phyloP scores from a whole-genome alignment of 2,888 invertebrate genomes.

The Oligia fasciuncula region DNA sequence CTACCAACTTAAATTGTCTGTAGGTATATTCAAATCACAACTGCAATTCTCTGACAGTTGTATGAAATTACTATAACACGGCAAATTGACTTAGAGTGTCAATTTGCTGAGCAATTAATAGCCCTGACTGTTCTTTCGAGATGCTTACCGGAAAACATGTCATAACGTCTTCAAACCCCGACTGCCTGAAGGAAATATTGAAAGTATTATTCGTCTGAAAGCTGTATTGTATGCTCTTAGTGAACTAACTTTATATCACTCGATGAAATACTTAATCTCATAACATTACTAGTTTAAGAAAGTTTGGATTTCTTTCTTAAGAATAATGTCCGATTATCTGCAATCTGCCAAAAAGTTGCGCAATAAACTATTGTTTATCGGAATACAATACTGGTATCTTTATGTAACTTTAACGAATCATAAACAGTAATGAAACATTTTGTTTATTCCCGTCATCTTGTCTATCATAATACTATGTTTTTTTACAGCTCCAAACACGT shows the following conservation, averaged over 20 bases:
- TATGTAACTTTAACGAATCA: background rate
- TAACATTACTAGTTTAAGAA: background rate
- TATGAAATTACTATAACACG: background rate
- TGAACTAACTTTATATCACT: background rate
- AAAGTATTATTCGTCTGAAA: background rate
- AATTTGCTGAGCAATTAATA: background rate
- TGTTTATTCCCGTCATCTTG: constrained; percentile 8
- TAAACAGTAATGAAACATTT: constrained; percentile 6
- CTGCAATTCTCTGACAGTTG: background rate
- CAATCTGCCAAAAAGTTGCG: constrained; percentile 24
- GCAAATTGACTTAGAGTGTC: background rate
- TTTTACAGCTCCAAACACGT: constrained; percentile 4
- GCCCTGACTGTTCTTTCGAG: background rate
- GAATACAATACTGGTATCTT: constrained; percentile 2
- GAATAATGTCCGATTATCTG: constrained; percentile 10
- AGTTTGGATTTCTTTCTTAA: constrained; percentile 9
- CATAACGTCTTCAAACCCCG: background rate
- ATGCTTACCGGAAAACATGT: background rate
- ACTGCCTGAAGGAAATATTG: background rate
- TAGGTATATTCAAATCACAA: background rate
- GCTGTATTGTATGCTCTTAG: background rate
- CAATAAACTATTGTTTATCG: constrained; percentile 35
- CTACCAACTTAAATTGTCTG: background rate
- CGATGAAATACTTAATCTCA: background rate
- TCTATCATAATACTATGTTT: background rate